phyloP scores from a whole-genome alignment of 1,140 invertebrate species.

The Leptinotarsa lineolata region DNA sequence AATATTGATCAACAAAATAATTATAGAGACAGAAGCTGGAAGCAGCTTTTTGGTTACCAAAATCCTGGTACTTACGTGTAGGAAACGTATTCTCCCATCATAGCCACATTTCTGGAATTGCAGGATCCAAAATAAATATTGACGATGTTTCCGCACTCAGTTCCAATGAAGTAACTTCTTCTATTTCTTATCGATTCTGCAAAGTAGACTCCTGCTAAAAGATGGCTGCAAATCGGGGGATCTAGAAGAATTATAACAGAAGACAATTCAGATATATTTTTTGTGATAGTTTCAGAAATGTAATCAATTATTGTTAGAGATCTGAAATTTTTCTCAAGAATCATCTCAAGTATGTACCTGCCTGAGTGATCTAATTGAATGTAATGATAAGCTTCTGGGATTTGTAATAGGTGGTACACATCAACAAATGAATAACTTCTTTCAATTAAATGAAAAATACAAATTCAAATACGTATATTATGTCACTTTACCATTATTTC shows the following conservation, averaged over 20 bases:
- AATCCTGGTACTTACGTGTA: slow-evolving; percentile 38
- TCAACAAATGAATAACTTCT: no score
- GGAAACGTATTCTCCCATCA: slow-evolving; percentile 50
- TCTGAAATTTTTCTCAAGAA: background rate
- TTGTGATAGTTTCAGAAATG: background rate
- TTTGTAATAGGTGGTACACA: no score
- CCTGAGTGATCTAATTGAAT: no score
- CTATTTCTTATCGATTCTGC: slow-evolving; percentile 60
- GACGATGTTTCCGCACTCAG: slow-evolving; percentile 45
- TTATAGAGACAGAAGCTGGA: no score
- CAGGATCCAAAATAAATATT: slow-evolving; percentile 45
- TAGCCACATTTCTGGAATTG: slow-evolving; percentile 34
- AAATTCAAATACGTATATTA: no score
- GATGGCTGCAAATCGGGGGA: slow-evolving; percentile 59
- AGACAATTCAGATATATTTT: background rate
- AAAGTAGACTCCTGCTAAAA: slow-evolving; percentile 61
- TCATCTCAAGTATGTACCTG: no score
- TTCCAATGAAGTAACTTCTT: slow-evolving; percentile 43
- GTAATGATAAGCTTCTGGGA: no score
- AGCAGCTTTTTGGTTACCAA: no score
- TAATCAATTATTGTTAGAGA: background rate
- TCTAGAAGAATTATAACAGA: slow-evolving; percentile 39
- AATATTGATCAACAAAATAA: no score
- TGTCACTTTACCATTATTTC: no score
- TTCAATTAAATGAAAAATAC: no score